A percentile compares a stretch with the other conserved stretches of the same genome.
phyloP scores from a whole-genome alignment of 1,140 invertebrate species.

The Panagrolaimus sp. region DNA sequence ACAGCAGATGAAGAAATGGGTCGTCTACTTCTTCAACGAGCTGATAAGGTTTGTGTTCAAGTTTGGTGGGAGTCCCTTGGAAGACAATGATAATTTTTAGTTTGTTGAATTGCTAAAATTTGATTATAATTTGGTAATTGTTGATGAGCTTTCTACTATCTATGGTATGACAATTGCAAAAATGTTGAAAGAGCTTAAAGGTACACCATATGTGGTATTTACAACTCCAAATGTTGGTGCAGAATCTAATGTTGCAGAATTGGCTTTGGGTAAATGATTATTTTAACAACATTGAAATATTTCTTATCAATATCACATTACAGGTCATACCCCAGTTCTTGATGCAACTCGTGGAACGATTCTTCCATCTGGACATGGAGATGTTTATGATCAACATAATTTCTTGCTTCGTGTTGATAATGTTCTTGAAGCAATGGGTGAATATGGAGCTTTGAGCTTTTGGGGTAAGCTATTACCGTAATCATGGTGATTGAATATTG shows the following conservation, averaged over 20 bases:
- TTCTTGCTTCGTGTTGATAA: background rate
- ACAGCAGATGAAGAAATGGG: background rate
- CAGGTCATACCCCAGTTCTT: background rate
- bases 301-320: too few relatives aligned
- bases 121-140: slow-evolving; percentile 1
- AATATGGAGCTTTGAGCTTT: background rate
- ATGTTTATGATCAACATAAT: slow-evolving; percentile 2
- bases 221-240: background rate
- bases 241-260: background rate
- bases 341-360: background rate
- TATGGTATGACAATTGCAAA: slow-evolving; percentile 10
- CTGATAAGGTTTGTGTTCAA: background rate
- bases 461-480: slow-evolving; percentile 2
- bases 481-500: too few relatives aligned
- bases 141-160: background rate
- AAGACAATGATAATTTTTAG: too few relatives aligned
- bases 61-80: too few relatives aligned
- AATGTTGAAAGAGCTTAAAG: background rate
- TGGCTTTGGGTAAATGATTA: background rate
- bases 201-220: background rate
- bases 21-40: background rate
- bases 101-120: background rate
- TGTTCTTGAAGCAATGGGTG: background rate
- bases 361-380: background rate
- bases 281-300: too few relatives aligned